Evolutionary conservation across 2,797 vertebrate species (phyloP), one percentile per base, ranked within the genome.

Genomic region (Acipenser ruthenus): DNA sequence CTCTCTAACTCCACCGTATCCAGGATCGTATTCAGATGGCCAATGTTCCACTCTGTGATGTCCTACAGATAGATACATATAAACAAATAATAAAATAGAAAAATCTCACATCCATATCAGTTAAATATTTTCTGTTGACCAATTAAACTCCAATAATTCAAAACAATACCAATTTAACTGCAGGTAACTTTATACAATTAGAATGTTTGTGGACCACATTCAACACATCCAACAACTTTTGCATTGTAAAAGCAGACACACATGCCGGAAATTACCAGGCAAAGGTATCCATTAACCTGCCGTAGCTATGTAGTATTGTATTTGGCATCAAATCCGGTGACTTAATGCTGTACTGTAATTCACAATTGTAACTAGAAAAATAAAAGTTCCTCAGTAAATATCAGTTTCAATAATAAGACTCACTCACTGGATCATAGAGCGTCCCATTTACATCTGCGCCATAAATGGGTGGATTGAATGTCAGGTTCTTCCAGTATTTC

Each of bases 401-500:
- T 58, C 6, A 7, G 49, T 15, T 37, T 10, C 9, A 66, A 8
- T 63, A 66, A 64, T 47, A 7, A 59, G 66, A 15, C 12, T 62
- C 23, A 86, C 84, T 88, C 74, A 98, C 96, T 78, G 92, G 82
- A 77, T 97, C 94, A 8, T 97, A 99, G 1, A 99, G 90, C 0
- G 93, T 93, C 67, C 93, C 96, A 10, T 92, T 96, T 78, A 99
- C 91, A 62, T 98, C 96, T 13, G 96, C 95, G 2, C 96, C 96
- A 0, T 96, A 97, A 49, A 99, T 93, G 0, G 96, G 96, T 12
- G 96, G 89, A 63, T 97, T 98, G 69, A 97, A 97, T 0, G 96
- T 99, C 52, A 99, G 87, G 72, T 96, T 98, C 83, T 96, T 99
- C 96, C 96, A 99, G 77, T 95, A 98, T 71, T 97, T 98, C 70